Conservation (phyloP, 2,888 invertebrate species). For the Desoria tigrina region DNA sequence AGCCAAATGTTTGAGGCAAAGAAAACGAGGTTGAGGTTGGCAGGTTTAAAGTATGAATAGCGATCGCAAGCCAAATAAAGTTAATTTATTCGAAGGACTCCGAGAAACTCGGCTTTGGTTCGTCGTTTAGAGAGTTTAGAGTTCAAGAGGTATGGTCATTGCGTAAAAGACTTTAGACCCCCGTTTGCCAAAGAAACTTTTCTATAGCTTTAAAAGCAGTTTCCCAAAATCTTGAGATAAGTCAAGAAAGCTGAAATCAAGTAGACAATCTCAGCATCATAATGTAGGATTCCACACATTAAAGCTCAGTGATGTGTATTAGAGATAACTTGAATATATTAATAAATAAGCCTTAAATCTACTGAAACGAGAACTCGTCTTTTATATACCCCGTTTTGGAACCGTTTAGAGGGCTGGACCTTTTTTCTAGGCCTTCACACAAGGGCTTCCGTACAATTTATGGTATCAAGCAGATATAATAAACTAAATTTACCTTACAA, state of each 20-base stretch:
- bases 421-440: too few species aligned
- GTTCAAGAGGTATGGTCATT: conserved; percentile 13
- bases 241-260: conserved; percentile 22
- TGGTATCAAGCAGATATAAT: background rate
- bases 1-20: too few species aligned
- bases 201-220: conserved; percentile 6
- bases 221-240: conserved; percentile 20
- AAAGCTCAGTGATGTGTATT: conserved; percentile 21
- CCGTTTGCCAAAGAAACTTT: conserved; percentile 15
- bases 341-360: conserved; percentile 23
- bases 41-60: conserved; percentile 14
- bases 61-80: conserved; percentile 15
- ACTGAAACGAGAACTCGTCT: background rate
- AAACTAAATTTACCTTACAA: background rate
- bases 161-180: background rate
- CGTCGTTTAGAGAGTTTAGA: background rate
- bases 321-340: conserved; percentile 24
- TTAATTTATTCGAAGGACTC: conserved; percentile 17
- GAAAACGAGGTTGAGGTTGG: conserved; percentile 6
- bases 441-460: too few species aligned
- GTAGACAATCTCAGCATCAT: conserved; percentile 20
- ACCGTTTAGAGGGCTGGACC: too few species aligned
- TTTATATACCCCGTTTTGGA: too few species aligned
- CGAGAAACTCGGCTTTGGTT: background rate
- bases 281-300: conserved; percentile 21